These are phyloP conservation scores for Phyllotreta cruciferae DNA, from an alignment of 2,888 invertebrate genomes.

Conservation along the genomic window DNA sequence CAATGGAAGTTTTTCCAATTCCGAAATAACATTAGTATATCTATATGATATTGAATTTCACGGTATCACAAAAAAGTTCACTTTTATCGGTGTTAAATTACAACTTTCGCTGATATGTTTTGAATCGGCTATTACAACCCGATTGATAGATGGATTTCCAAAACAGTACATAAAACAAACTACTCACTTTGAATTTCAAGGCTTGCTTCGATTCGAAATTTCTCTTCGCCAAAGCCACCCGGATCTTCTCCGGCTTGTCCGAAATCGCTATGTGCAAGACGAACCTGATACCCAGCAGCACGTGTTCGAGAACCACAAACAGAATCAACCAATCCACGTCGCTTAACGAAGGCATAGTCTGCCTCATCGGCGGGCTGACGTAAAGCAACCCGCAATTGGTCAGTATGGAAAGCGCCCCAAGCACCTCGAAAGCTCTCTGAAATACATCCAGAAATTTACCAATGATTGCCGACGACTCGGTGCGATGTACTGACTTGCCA, in stretches of 20 bases:
- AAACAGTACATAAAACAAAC: background rate
- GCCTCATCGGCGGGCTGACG: conserved; percentile 69
- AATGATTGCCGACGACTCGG: background rate
- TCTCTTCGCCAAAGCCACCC: conserved; percentile 67
- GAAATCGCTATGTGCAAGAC: conserved; percentile 73
- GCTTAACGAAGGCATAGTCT: conserved; percentile 45
- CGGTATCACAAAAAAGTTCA: background rate
- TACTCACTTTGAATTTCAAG: conserved; percentile 65
- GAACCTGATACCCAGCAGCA: conserved; percentile 70
- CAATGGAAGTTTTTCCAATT: conserved; percentile 20
- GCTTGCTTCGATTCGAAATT: conserved; percentile 70
- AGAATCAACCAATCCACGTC: conserved; percentile 65
- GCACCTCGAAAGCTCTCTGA: conserved; percentile 70
- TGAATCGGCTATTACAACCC: background rate
- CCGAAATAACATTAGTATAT: conserved; percentile 10
- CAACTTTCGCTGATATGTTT: background rate
- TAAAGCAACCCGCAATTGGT: conserved; percentile 79
- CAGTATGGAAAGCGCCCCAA: conserved; percentile 73
- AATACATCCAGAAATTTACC: conserved; percentile 28
- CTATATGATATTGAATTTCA: conserved; percentile 10
- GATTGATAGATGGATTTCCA: background rate
- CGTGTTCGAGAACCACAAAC: conserved; percentile 74
- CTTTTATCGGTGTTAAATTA: no score
- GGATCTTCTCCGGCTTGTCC: conserved; percentile 73
- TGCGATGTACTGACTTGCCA: conserved; percentile 70